A percentile compares a stretch with the other conserved stretches of the same genome.
Conservation (phyloP, 2,797 vertebrate genomes). For the Bradypus variegatus region DNA sequence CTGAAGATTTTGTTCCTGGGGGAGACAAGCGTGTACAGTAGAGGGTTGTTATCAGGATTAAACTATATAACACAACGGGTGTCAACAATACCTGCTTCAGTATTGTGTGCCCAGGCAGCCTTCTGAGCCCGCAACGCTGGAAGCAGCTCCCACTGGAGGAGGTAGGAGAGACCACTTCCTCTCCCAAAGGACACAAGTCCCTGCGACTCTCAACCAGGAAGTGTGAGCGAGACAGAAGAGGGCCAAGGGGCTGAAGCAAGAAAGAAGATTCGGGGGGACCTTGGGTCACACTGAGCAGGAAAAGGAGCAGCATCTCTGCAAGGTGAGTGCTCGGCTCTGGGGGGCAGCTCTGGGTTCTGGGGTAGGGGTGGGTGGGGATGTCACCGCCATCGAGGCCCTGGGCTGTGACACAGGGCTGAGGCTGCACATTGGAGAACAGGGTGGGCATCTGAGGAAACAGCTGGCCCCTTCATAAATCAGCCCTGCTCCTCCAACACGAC, state of each 20-base stretch:
- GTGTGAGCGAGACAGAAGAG: background rate
- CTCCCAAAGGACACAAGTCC: background rate
- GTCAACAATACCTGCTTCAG: too few species aligned
- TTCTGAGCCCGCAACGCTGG: too few species aligned
- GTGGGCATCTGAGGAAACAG: background rate
- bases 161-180: too few species aligned
- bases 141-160: too few species aligned
- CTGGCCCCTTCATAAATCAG: too few species aligned
- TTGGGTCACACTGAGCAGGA: too few species aligned
- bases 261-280: too few species aligned
- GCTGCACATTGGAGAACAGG: background rate
- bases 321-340: background rate
- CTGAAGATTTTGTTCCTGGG: too few species aligned
- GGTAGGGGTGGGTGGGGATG: too few species aligned
- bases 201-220: background rate
- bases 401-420: background rate
- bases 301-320: background rate
- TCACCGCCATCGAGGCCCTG: background rate
- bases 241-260: background rate
- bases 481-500: too few species aligned
- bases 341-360: background rate
- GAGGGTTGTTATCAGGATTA: too few species aligned
- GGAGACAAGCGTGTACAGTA: background rate
- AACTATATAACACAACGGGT: background rate
- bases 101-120: too few species aligned